phyloP scores from a whole-genome alignment of 92 coral and sea anemone species.

The Micromussa lordhowensis region DNA sequence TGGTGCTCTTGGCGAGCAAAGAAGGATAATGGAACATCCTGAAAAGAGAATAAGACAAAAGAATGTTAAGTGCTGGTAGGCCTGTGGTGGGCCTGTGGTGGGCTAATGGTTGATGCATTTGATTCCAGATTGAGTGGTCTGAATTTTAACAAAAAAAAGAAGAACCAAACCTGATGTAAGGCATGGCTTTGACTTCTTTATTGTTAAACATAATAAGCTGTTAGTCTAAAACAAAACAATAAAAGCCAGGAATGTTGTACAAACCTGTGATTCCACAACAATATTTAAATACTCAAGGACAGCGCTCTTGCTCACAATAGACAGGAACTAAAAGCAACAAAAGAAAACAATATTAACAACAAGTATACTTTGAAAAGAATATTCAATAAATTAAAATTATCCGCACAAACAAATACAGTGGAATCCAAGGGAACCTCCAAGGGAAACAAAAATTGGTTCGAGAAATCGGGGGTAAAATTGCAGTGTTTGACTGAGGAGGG shows the following conservation, averaged over 20 bases:
- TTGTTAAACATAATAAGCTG: not conserved
- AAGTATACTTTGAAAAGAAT: not conserved
- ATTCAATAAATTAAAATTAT: not conserved
- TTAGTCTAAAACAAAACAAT: not conserved
- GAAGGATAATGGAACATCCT: constrained; percentile 58
- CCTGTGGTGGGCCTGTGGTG: no score
- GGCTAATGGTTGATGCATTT: not conserved
- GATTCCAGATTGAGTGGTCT: not conserved
- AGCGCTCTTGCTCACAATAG: constrained; percentile 31
- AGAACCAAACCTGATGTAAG: no score
- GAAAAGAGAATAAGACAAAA: constrained; percentile 1
- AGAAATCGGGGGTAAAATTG: no score
- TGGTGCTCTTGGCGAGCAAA: constrained; percentile 90
- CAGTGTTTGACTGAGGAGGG: no score
- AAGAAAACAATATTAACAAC: no score
- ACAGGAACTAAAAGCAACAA: not conserved
- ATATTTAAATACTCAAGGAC: constrained; percentile 63
- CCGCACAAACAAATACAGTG: no score
- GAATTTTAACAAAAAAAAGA: no score
- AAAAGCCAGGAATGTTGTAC: not conserved
- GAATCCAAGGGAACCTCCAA: no score
- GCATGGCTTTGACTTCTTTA: not conserved
- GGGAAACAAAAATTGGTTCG: no score
- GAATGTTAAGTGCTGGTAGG: not conserved
- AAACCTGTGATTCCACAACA: constrained; percentile 56